Percentiles rank a stretch among this genome's conserved stretches.
phyloP scores from a whole-genome alignment of 2,888 invertebrate genomes.

The Dolomedes plantarius region DNA sequence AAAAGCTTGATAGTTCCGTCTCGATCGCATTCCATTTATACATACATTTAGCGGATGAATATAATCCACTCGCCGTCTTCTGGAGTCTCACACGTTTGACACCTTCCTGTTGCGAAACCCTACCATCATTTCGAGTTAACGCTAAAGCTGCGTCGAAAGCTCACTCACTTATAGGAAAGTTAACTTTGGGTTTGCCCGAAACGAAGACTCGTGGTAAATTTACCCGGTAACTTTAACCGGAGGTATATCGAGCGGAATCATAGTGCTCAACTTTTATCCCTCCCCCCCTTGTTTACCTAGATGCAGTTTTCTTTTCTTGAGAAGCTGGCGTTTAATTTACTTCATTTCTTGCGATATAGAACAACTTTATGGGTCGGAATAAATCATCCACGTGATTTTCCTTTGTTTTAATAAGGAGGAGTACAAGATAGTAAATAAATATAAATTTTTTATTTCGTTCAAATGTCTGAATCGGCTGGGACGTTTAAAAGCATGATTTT shows the following conservation, averaged over 20 bases:
- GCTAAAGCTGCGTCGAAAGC: conserved; percentile 49
- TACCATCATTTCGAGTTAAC: conserved; percentile 39
- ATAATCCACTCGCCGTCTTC: too few species aligned
- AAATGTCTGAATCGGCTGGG: too few species aligned
- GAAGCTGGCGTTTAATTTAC: conserved; percentile 15
- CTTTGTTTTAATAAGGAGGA: background rate
- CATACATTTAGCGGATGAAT: too few species aligned
- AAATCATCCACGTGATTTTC: conserved; percentile 33
- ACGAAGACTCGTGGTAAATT: conserved; percentile 58
- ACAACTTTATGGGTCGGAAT: conserved; percentile 61
- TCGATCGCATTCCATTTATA: too few species aligned
- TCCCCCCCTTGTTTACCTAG: conserved; percentile 36
- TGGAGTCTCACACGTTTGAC: too few species aligned
- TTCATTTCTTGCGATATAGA: conserved; percentile 12
- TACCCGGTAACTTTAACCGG: conserved; percentile 34
- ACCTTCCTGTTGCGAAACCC: background rate
- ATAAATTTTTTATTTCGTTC: too few species aligned
- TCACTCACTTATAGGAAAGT: conserved; percentile 35
- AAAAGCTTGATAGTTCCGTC: too few species aligned
- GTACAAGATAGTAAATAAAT: too few species aligned
- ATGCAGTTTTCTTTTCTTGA: conserved; percentile 23
- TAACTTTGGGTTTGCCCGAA: conserved; percentile 45
- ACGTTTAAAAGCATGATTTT: too few species aligned
- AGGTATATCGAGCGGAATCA: conserved; percentile 63
- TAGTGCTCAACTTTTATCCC: conserved; percentile 51